phyloP scores from a whole-genome alignment of 2,888 invertebrate genomes.

The Villa cingulata region DNA sequence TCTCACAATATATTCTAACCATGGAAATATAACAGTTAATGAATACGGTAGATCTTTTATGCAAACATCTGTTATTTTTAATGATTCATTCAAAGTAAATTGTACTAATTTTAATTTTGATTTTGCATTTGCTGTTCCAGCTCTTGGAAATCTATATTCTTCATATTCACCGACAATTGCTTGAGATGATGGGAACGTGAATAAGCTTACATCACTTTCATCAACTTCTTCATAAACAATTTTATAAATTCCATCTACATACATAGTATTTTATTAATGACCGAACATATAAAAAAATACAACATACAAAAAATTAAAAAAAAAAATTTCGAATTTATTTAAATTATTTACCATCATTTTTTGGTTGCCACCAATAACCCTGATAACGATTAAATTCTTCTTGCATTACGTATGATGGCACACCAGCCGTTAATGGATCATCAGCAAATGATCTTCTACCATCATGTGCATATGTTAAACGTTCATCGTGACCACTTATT shows the following conservation, averaged over 20 bases:
- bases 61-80: conserved; percentile 61
- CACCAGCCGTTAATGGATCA: conserved; percentile 80
- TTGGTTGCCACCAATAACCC: conserved; percentile 97
- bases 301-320: no score
- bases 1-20: conserved; percentile 90
- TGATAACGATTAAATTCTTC: conserved; percentile 95
- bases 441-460: conserved; percentile 55
- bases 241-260: conserved; percentile 56
- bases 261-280: not conserved
- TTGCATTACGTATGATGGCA: conserved; percentile 97
- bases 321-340: not conserved
- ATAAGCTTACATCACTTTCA: conserved; percentile 80
- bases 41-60: conserved; percentile 63
- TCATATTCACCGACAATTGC: conserved; percentile 67
- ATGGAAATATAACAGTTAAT: conserved; percentile 69
- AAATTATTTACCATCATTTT: conserved; percentile 42
- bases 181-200: conserved; percentile 74
- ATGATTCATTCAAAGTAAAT: conserved; percentile 46
- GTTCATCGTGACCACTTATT: conserved; percentile 49
- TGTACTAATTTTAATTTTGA: conserved; percentile 77
- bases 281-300: no score
- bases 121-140: conserved; percentile 80
- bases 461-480: conserved; percentile 56
- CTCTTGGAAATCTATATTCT: conserved; percentile 74
- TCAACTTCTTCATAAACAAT: conserved; percentile 80